These are phyloP conservation scores for Triops longicaudatus DNA, from an alignment of 1,140 invertebrate genomes.

Conservation along the genomic window DNA sequence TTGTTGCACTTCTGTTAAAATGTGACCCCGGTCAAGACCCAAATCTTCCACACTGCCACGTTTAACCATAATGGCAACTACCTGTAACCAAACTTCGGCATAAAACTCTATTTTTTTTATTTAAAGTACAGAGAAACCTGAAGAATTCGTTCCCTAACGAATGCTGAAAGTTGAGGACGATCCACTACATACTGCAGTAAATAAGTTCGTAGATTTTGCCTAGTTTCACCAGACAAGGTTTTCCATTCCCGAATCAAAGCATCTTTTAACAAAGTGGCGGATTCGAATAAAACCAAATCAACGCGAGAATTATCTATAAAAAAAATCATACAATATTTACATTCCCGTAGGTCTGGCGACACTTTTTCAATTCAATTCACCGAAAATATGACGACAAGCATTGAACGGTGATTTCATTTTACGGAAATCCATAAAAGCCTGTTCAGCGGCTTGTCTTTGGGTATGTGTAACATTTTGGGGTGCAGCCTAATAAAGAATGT, in stretches of 20 bases:
- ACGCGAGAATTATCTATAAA: slow-evolving; percentile 58
- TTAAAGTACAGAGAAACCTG: slow-evolving; percentile 44
- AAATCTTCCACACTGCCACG: slow-evolving; percentile 62
- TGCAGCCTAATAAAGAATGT: slow-evolving; percentile 55
- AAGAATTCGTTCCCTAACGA: slow-evolving; percentile 57
- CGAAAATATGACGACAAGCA: slow-evolving; percentile 67
- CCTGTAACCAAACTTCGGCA: slow-evolving; percentile 35
- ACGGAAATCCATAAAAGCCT: slow-evolving; percentile 67
- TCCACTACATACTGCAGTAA: slow-evolving; percentile 67
- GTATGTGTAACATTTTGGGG: slow-evolving; percentile 66
- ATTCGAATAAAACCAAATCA: slow-evolving; percentile 80
- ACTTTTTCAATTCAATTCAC: slow-evolving; percentile 34
- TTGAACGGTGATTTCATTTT: slow-evolving; percentile 73
- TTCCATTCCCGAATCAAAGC: slow-evolving; percentile 75
- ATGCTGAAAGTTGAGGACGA: slow-evolving; percentile 49
- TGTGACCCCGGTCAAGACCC: slow-evolving; percentile 54
- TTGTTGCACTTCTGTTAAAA: slow-evolving; percentile 63
- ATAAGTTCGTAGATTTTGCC: slow-evolving; percentile 64
- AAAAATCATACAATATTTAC: slow-evolving; percentile 26
- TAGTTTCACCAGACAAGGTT: slow-evolving; percentile 54
- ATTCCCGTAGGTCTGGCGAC: neutral
- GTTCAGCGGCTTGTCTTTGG: slow-evolving; percentile 67
- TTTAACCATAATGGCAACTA: slow-evolving; percentile 78
- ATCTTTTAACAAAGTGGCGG: slow-evolving; percentile 70
- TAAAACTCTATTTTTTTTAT: no score